phyloP scores from a whole-genome alignment of 1,140 invertebrate species.

The Brachystomella parvula region DNA sequence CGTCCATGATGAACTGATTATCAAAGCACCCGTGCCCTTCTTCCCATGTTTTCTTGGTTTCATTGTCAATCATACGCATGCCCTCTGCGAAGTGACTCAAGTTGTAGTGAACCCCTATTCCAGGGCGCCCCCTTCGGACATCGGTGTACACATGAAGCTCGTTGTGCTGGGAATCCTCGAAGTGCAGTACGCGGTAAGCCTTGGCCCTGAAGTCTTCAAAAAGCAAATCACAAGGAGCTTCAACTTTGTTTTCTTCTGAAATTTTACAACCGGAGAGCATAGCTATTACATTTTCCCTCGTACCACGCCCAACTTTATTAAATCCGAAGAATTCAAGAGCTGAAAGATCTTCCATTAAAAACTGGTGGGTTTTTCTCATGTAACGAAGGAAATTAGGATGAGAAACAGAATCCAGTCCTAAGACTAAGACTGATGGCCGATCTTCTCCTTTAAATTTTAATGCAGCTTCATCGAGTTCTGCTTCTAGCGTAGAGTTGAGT shows the following conservation, averaged over 20 bases:
- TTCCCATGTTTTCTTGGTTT: neutral
- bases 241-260: neutral
- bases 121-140: neutral
- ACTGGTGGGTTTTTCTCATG: slow-evolving; percentile 46
- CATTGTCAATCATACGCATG: neutral
- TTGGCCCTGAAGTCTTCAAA: no score
- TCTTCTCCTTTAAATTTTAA: neutral
- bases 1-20: neutral
- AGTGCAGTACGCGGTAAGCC: no score
- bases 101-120: neutral
- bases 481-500: neutral
- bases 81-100: neutral
- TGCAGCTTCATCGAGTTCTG: neutral
- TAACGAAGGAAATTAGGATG: slow-evolving; percentile 50
- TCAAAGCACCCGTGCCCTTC: neutral
- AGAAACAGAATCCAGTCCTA: slow-evolving; percentile 53
- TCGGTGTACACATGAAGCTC: neutral
- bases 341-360: slow-evolving; percentile 41
- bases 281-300: slow-evolving; percentile 42
- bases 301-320: slow-evolving; percentile 40
- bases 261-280: slow-evolving; percentile 25
- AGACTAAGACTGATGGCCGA: slow-evolving; percentile 41
- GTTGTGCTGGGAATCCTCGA: no score
- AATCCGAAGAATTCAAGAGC: slow-evolving; percentile 44
- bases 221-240: neutral